Conservation (phyloP, 2,888 invertebrate genomes). For the Chesias legatella region DNA sequence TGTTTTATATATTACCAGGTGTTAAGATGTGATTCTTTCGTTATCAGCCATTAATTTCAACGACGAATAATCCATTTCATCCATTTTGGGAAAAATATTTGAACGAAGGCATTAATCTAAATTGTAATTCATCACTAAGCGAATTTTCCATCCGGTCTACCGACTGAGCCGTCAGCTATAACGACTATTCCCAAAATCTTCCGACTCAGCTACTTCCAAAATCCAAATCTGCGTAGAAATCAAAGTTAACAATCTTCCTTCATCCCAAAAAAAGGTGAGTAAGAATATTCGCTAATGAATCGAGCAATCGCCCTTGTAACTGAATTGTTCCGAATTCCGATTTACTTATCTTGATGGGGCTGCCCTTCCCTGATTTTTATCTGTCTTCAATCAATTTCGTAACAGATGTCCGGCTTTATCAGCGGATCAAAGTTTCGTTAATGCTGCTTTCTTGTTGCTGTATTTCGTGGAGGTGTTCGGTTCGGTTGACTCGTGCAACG, state of each 20-base stretch:
- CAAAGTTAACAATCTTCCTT: conserved; percentile 33
- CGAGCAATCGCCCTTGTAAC: conserved; percentile 37
- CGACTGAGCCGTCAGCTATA: too few species aligned
- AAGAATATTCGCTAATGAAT: conserved; percentile 41
- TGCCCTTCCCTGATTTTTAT: conserved; percentile 17
- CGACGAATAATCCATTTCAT: too few species aligned
- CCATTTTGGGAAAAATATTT: too few species aligned
- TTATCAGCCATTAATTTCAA: too few species aligned
- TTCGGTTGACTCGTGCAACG: too few species aligned
- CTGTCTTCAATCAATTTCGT: conserved; percentile 23
- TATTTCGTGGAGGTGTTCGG: neutral
- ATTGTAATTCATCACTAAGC: too few species aligned
- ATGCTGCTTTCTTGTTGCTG: neutral
- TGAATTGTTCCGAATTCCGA: conserved; percentile 27
- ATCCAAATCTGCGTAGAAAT: conserved; percentile 21
- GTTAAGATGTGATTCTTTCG: too few species aligned
- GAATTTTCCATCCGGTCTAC: too few species aligned
- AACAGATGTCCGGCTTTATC: conserved; percentile 18
- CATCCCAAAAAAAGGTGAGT: conserved; percentile 31
- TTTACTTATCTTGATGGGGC: conserved; percentile 27
- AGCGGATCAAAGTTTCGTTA: conserved; percentile 7
- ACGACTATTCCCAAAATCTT: neutral
- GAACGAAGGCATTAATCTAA: too few species aligned
- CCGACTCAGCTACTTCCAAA: conserved; percentile 10
- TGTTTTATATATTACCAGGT: too few species aligned